These are phyloP conservation scores for Aethes cnicana DNA, from an alignment of 2,888 invertebrate species.

Conservation along the genomic window DNA sequence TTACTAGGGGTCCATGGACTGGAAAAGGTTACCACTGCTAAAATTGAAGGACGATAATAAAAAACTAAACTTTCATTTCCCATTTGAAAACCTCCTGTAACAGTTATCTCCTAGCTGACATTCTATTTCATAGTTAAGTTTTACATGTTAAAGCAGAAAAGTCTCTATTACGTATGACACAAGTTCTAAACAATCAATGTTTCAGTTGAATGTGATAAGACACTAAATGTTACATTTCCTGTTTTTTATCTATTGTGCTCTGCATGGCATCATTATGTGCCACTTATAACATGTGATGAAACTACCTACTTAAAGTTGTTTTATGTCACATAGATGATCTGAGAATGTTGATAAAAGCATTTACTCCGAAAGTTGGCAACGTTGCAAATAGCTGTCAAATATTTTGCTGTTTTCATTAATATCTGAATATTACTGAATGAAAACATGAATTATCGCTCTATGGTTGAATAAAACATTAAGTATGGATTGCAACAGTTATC, in stretches of 20 bases:
- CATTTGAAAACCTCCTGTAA: conserved; percentile 41
- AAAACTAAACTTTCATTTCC: conserved; percentile 34
- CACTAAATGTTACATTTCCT: conserved; percentile 51
- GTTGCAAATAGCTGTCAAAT: too few relatives aligned
- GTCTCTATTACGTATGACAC: not conserved
- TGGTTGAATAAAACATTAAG: too few relatives aligned
- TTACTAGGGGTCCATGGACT: not conserved
- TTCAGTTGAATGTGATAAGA: conserved; percentile 42
- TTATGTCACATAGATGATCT: too few relatives aligned
- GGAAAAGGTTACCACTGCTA: too few relatives aligned
- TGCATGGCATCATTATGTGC: conserved; percentile 18
- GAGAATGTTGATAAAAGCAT: not conserved
- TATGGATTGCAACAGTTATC: too few relatives aligned
- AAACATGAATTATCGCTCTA: too few relatives aligned
- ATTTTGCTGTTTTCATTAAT: too few relatives aligned
- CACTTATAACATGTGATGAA: too few relatives aligned
- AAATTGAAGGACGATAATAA: conserved; percentile 23
- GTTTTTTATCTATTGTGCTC: conserved; percentile 44
- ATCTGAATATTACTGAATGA: too few relatives aligned
- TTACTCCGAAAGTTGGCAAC: too few relatives aligned
- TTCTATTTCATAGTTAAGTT: conserved; percentile 23
- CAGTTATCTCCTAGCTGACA: conserved; percentile 40
- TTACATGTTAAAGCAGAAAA: not conserved
- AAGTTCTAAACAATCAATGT: not conserved
- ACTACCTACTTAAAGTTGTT: too few relatives aligned